Percentiles rank a stretch among this genome's conserved stretches.
phyloP scores from a whole-genome alignment of 2,888 invertebrate species.

The Caradrina clavipalpis region DNA sequence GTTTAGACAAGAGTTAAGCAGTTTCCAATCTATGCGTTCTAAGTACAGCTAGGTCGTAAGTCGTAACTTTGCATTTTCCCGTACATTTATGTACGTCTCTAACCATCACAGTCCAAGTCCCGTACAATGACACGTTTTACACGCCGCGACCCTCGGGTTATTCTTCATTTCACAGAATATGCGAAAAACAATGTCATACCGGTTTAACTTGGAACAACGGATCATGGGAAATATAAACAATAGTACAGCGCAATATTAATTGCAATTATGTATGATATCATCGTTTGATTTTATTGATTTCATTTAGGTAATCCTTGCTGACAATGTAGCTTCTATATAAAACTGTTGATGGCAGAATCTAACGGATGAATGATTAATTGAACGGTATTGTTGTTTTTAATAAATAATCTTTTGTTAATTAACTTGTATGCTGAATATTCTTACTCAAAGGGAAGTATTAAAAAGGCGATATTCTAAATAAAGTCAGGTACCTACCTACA shows the following conservation, averaged over 20 bases:
- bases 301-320: background rate
- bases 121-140: constrained; percentile 78
- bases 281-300: constrained; percentile 36
- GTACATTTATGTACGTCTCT: constrained; percentile 48
- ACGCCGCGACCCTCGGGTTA: constrained; percentile 69
- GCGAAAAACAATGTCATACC: constrained; percentile 60
- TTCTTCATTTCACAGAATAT: constrained; percentile 74
- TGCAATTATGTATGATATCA: constrained; percentile 43
- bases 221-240: constrained; percentile 59
- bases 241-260: constrained; percentile 31
- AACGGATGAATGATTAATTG: background rate
- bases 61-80: constrained; percentile 43
- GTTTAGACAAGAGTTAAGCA: constrained; percentile 11
- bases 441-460: background rate
- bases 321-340: constrained; percentile 13
- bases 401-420: background rate
- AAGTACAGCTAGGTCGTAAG: constrained; percentile 40
- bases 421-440: background rate
- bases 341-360: background rate
- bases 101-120: constrained; percentile 63
- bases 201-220: constrained; percentile 56
- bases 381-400: constrained; percentile 1
- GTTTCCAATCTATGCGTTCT: constrained; percentile 22
- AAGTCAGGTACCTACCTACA: background rate
- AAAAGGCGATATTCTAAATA: too few species aligned